These are phyloP conservation scores for Ceratosolen fusciceps DNA, from an alignment of 1,140 invertebrate species.

Conservation along the genomic window DNA sequence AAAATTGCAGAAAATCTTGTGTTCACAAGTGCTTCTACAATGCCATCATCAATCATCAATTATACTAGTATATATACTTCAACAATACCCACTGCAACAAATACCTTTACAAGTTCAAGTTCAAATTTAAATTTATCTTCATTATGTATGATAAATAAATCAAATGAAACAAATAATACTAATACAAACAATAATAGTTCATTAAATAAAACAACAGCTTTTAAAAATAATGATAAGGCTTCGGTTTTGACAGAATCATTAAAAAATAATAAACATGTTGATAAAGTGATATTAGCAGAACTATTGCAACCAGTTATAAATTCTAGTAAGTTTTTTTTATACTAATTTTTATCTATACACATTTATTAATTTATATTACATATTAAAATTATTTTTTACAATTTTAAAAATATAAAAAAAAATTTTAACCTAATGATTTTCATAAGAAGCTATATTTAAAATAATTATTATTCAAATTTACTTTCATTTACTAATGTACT, in stretches of 20 bases:
- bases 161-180: slow-evolving; percentile 57
- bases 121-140: slow-evolving; percentile 48
- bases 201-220: neutral
- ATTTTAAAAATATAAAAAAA: too few relatives aligned
- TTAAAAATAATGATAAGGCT: slow-evolving; percentile 58
- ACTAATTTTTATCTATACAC: slow-evolving; percentile 21
- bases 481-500: neutral
- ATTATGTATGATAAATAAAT: slow-evolving; percentile 48
- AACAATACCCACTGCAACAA: neutral
- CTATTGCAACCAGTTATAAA: slow-evolving; percentile 63
- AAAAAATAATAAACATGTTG: slow-evolving; percentile 56
- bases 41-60: slow-evolving; percentile 13
- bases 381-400: slow-evolving; percentile 6
- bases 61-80: neutral
- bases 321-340: slow-evolving; percentile 57
- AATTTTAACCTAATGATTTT: slow-evolving; percentile 8
- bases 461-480: slow-evolving; percentile 8
- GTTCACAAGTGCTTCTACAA: slow-evolving; percentile 47
- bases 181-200: slow-evolving; percentile 35
- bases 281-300: slow-evolving; percentile 57
- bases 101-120: neutral
- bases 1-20: slow-evolving; percentile 67
- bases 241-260: slow-evolving; percentile 49
- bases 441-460: too few relatives aligned
- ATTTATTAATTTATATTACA: neutral